These are phyloP conservation scores for Oligia fasciuncula DNA, from an alignment of 2,888 invertebrate genomes.

Conservation along the genomic window DNA sequence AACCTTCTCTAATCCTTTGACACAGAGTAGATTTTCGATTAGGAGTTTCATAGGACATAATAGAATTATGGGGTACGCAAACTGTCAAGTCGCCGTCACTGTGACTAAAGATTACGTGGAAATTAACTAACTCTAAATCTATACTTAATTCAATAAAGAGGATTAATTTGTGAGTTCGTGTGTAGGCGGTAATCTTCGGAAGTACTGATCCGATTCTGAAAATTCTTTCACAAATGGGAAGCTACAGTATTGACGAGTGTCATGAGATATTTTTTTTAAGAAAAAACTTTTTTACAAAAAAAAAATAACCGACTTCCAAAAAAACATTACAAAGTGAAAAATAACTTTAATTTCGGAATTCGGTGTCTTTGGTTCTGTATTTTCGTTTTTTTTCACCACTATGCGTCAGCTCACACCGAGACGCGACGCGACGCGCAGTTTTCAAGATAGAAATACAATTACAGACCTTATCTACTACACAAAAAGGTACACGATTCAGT, in stretches of 20 bases:
- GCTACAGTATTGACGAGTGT: background rate
- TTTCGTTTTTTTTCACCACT: background rate
- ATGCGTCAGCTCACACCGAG: conserved; percentile 37
- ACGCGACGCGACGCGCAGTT: background rate
- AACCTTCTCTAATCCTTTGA: background rate
- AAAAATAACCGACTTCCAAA: background rate
- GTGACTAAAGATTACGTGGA: conserved; percentile 12
- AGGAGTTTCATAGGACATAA: conserved; percentile 7
- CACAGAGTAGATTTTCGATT: conserved; percentile 16
- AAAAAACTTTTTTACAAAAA: too few species aligned
- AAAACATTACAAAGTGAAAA: background rate
- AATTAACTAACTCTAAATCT: conserved; percentile 15
- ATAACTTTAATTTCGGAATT: too few species aligned
- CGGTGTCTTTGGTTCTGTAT: too few species aligned
- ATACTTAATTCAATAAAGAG: background rate
- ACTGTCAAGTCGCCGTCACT: conserved; percentile 32
- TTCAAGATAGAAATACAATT: too few species aligned
- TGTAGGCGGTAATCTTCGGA: background rate
- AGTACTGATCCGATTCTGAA: background rate
- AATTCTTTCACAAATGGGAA: background rate
- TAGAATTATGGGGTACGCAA: conserved; percentile 23
- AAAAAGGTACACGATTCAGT: too few species aligned
- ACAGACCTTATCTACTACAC: too few species aligned
- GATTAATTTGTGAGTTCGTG: background rate
- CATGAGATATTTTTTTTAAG: background rate